Evolutionary conservation across 2,113 vertebrate genomes (phyloP).

Genomic region (Catharus bicknelli): DNA sequence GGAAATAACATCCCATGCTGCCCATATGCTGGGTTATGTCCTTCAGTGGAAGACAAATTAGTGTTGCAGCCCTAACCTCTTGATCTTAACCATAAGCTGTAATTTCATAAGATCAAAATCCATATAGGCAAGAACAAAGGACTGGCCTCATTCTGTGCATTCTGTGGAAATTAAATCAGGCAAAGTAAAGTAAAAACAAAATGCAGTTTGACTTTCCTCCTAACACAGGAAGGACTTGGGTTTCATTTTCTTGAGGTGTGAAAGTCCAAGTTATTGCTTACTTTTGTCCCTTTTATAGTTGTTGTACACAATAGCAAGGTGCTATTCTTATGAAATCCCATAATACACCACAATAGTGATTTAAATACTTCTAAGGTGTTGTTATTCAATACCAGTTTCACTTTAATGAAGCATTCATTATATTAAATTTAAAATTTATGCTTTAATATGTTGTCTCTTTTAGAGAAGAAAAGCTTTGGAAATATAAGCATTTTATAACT

Average conservation of each 20-base stretch:
- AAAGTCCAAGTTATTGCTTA: neutral
- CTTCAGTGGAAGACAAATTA: neutral
- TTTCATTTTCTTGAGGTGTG: neutral
- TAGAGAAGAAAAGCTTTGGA: neutral
- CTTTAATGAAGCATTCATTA: neutral
- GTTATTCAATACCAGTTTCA: neutral
- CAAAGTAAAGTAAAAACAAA: neutral
- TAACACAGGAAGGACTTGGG: neutral
- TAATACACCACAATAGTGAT: neutral
- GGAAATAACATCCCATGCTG: neutral
- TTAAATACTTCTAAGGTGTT: neutral
- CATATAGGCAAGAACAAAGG: neutral
- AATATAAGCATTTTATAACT: neutral
- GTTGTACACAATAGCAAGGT: neutral
- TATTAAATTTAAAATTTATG: neutral
- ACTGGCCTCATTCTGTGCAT: neutral
- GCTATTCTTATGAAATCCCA: neutral
- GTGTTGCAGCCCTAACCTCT: neutral
- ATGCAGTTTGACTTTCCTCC: neutral
- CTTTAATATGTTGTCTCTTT: neutral
- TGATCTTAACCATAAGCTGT: neutral
- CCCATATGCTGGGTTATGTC: accelerated
- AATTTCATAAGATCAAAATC: neutral
- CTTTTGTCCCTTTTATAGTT: neutral
- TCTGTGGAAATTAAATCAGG: neutral